Conservation (phyloP, 2,797 vertebrate genomes). For the Sebastes minor region DNA sequence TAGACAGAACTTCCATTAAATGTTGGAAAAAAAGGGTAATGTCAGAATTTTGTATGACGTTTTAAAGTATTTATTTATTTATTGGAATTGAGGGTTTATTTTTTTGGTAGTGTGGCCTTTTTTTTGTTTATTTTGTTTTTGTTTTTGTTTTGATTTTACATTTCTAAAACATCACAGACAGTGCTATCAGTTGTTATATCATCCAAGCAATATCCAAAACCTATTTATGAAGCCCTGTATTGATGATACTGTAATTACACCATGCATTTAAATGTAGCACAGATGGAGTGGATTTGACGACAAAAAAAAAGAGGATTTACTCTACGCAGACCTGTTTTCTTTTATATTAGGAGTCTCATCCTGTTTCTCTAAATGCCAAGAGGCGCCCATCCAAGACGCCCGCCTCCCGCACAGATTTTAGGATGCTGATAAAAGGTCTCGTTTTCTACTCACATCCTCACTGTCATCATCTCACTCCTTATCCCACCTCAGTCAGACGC, state of each 20-base stretch:
- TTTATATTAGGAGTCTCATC: slow-evolving; percentile 54
- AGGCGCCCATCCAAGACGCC: slow-evolving; percentile 33
- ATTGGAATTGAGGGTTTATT: slow-evolving; percentile 78
- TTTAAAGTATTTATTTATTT: slow-evolving; percentile 86
- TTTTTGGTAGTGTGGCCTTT: slow-evolving; percentile 82
- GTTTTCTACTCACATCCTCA: slow-evolving; percentile 67
- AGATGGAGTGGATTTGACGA: slow-evolving; percentile 55
- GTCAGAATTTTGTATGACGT: slow-evolving; percentile 82
- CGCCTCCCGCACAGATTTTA: slow-evolving; percentile 40
- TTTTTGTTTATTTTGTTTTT: slow-evolving; percentile 53
- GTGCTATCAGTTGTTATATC: slow-evolving; percentile 67
- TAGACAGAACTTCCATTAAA: slow-evolving; percentile 83
- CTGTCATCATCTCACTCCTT: slow-evolving; percentile 68
- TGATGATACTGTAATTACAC: slow-evolving; percentile 65
- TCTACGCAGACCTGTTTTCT: slow-evolving; percentile 40
- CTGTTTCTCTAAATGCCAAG: slow-evolving; percentile 49
- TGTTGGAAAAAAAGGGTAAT: slow-evolving; percentile 75
- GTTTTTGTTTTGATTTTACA: slow-evolving; percentile 46
- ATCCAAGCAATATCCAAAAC: slow-evolving; percentile 80
- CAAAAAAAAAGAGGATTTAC: slow-evolving; percentile 16
- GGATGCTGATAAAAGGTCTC: slow-evolving; percentile 55
- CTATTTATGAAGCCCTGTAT: slow-evolving; percentile 64
- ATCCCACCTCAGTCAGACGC: slow-evolving; percentile 62
- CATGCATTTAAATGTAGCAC: slow-evolving; percentile 74
- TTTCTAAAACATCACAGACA: slow-evolving; percentile 63